Percentiles rank a stretch among this genome's conserved stretches.
phyloP scores from a whole-genome alignment of 2,113 vertebrate genomes.

The Solea senegalensis region DNA sequence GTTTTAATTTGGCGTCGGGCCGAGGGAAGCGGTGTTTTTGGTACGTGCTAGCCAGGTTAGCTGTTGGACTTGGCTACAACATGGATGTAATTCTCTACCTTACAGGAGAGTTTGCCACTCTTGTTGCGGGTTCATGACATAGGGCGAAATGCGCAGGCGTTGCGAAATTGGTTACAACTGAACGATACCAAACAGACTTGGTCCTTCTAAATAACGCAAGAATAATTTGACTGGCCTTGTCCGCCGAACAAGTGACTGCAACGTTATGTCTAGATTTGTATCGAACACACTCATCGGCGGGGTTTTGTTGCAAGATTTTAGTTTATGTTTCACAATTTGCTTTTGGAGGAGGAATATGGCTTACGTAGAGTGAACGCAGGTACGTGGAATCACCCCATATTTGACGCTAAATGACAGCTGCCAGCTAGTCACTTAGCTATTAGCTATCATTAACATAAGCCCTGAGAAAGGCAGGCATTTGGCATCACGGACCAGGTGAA shows the following conservation, averaged over 20 bases:
- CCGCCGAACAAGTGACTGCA: conserved; percentile 28
- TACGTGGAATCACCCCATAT: conserved; percentile 12
- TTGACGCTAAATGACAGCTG: conserved; percentile 51
- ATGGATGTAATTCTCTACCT: neutral
- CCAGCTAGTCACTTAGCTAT: conserved; percentile 33
- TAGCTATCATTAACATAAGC: conserved; percentile 32
- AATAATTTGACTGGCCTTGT: conserved; percentile 62
- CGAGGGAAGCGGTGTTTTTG: conserved; percentile 50
- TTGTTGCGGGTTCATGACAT: no score
- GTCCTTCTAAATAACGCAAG: conserved; percentile 30
- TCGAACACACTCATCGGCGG: neutral
- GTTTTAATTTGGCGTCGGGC: conserved; percentile 38
- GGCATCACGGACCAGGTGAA: neutral
- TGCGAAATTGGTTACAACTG: neutral
- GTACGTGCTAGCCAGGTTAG: conserved; percentile 53
- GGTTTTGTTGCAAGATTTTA: neutral
- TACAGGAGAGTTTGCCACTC: rapidly evolving
- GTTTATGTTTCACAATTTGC: neutral
- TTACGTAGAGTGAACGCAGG: neutral
- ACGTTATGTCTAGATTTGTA: conserved; percentile 10
- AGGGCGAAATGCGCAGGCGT: rapidly evolving
- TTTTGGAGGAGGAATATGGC: rapidly evolving
- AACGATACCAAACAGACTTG: conserved; percentile 20
- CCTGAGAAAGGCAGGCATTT: conserved; percentile 15
- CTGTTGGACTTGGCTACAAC: neutral